A percentile compares a stretch with the other conserved stretches of the same genome.
phyloP scores from a whole-genome alignment of 2,888 invertebrate genomes.

The Clostera curtula region DNA sequence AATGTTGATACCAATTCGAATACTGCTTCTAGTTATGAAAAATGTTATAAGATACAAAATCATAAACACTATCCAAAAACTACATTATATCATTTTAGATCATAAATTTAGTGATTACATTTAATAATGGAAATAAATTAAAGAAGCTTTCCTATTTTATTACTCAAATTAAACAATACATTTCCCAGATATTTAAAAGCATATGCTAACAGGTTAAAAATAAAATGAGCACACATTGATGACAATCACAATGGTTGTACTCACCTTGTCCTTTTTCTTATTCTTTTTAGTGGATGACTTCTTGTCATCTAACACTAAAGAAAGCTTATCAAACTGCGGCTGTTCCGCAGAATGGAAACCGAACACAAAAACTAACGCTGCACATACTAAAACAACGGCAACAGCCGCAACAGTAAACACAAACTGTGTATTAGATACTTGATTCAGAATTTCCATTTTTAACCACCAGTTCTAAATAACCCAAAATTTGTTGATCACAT shows the following conservation, averaged over 20 bases:
- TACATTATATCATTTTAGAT: too few species aligned
- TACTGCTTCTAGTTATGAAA: not conserved
- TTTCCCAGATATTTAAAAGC: slow-evolving; percentile 39
- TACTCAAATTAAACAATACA: too few species aligned
- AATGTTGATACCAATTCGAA: not conserved
- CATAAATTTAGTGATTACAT: too few species aligned
- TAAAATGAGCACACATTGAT: slow-evolving; percentile 59
- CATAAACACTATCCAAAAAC: too few species aligned
- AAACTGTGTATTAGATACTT: slow-evolving; percentile 74
- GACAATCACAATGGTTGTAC: slow-evolving; percentile 37
- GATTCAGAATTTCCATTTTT: slow-evolving; percentile 76
- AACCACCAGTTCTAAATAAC: slow-evolving; percentile 38
- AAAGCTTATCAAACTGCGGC: slow-evolving; percentile 85
- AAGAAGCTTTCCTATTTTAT: too few species aligned
- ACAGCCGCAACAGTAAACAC: slow-evolving; percentile 74
- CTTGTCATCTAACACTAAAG: slow-evolving; percentile 77
- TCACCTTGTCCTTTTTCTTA: slow-evolving; percentile 83
- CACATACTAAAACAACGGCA: slow-evolving; percentile 80
- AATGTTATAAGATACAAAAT: too few species aligned
- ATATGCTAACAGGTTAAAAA: slow-evolving; percentile 67
- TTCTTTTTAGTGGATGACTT: slow-evolving; percentile 79
- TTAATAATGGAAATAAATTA: too few species aligned
- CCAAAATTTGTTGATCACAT: slow-evolving; percentile 58
- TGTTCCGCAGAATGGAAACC: slow-evolving; percentile 87
- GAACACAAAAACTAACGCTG: slow-evolving; percentile 84